Evolutionary conservation across 1,140 invertebrate species (phyloP).

Genomic region (Drosophila erecta): DNA sequence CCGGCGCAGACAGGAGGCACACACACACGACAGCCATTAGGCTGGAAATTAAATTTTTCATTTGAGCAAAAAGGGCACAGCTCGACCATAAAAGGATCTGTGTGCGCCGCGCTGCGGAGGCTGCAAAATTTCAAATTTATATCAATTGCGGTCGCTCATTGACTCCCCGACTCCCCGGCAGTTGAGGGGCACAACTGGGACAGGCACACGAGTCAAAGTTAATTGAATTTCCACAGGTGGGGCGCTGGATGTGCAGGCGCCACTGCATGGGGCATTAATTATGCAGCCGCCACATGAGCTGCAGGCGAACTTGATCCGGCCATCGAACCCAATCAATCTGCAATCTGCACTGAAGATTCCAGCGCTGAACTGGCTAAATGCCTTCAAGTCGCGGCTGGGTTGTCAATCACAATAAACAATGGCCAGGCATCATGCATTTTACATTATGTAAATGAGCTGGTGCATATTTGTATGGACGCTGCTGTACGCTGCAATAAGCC

Average conservation of each 20-base stretch:
- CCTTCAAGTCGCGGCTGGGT: too few species aligned
- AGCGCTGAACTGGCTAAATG: too few species aligned
- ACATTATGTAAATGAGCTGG: not conserved
- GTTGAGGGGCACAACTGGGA: too few species aligned
- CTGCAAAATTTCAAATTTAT: slow-evolving; percentile 55
- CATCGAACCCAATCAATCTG: slow-evolving; percentile 15
- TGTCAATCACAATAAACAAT: not conserved
- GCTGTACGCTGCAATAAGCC: slow-evolving; percentile 3
- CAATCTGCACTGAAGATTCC: not conserved
- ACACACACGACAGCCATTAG: slow-evolving; percentile 64
- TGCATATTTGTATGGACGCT: not conserved
- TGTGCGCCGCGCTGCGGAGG: not conserved
- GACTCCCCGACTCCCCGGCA: slow-evolving; percentile 35
- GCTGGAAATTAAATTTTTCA: slow-evolving; percentile 75
- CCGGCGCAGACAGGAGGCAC: slow-evolving; percentile 36
- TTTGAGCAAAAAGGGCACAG: slow-evolving; percentile 22
- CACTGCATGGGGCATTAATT: not conserved
- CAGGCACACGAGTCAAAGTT: slow-evolving; percentile 23
- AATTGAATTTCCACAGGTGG: slow-evolving; percentile 43
- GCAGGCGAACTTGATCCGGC: slow-evolving; percentile 1
- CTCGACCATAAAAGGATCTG: slow-evolving; percentile 10
- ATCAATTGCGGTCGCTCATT: slow-evolving; percentile 55
- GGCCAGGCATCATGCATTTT: too few species aligned
- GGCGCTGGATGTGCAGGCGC: not conserved
- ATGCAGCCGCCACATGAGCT: slow-evolving; percentile 10